Evolutionary conservation across 2,113 vertebrate species (phyloP).

Genomic region (Oryzias javanicus): DNA sequence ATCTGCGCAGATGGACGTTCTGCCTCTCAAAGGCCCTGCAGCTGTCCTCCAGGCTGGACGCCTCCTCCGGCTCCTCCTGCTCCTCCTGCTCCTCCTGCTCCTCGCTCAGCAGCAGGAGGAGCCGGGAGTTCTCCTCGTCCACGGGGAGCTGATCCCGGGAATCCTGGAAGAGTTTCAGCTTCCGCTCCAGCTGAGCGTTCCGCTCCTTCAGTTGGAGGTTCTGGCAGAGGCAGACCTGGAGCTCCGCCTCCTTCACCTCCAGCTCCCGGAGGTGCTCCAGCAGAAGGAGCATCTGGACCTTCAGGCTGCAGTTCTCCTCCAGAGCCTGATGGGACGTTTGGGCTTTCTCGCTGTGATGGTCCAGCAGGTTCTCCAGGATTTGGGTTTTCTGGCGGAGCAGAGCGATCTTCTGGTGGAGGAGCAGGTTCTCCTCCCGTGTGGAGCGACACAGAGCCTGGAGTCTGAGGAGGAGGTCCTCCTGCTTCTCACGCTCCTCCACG

Average conservation of each 20-base stretch:
- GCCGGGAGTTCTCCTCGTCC: constrained; percentile 58
- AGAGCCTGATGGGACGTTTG: constrained; percentile 48
- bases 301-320: constrained; percentile 68
- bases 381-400: constrained; percentile 70
- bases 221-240: constrained; percentile 51
- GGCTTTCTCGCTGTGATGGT: constrained; percentile 49
- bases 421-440: constrained; percentile 66
- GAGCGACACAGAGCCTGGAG: constrained; percentile 67
- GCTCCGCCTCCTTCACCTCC: constrained; percentile 48
- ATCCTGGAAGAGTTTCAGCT: constrained; percentile 26
- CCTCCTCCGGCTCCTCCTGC: constrained; percentile 7
- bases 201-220: constrained; percentile 51
- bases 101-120: constrained; percentile 37
- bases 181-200: constrained; percentile 50
- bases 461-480: constrained; percentile 31
- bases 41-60: constrained; percentile 36
- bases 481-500: constrained; percentile 49
- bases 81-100: constrained; percentile 34
- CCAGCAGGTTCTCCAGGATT: constrained; percentile 65
- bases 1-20: constrained; percentile 65
- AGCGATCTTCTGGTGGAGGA: constrained; percentile 69
- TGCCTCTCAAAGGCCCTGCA: constrained; percentile 56
- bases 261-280: constrained; percentile 56
- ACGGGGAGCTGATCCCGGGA: constrained; percentile 37
- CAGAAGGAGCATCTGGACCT: constrained; percentile 53